A percentile compares a stretch with the other conserved stretches of the same genome.
Evolutionary conservation across 2,797 vertebrate species (phyloP).

Genomic region (Smutsia gigantea): DNA sequence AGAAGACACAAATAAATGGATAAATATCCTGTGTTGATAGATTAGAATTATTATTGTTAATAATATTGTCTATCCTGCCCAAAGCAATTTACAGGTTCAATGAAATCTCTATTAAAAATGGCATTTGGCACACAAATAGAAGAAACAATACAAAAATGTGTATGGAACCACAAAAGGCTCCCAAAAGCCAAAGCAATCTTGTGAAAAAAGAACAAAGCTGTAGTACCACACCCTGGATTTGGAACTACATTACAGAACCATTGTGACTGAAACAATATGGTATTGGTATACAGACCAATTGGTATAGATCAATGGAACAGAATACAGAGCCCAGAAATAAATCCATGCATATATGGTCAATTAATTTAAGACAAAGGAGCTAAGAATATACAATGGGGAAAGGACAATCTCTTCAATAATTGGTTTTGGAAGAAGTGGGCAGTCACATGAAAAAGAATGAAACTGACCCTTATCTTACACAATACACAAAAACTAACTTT

Average conservation of each 20-base stretch:
- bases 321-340: neutral
- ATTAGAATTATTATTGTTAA: neutral
- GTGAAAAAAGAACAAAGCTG: neutral
- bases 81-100: neutral
- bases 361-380: neutral
- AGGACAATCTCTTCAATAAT: neutral
- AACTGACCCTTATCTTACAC: neutral
- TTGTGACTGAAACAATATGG: neutral
- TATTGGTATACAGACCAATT: neutral
- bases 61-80: neutral
- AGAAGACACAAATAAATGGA: neutral
- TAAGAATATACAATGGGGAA: neutral
- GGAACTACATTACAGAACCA: neutral
- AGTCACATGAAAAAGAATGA: neutral
- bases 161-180: neutral
- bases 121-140: neutral
- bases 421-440: neutral
- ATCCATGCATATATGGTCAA: neutral
- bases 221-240: neutral
- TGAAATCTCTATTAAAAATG: neutral
- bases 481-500: too few relatives aligned
- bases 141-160: neutral
- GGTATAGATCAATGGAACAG: neutral
- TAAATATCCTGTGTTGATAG: neutral
- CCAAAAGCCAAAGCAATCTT: neutral